phyloP scores from a whole-genome alignment of 1,140 invertebrate species.

The Rhagoletis zephyria region DNA sequence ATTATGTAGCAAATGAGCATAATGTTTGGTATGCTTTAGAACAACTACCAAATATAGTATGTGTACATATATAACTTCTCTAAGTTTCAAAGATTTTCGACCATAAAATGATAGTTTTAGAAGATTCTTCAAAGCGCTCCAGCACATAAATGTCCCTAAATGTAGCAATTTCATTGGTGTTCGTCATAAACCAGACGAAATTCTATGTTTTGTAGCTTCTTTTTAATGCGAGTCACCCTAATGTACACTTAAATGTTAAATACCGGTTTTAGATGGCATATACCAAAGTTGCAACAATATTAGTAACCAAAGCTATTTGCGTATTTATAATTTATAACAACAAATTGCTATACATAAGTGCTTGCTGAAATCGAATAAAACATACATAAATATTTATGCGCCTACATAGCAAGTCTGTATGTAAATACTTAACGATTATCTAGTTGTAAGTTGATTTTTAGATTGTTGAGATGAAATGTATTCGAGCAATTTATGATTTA shows the following conservation, averaged over 20 bases:
- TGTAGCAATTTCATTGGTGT: no score
- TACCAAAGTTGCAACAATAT: neutral
- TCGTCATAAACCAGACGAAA: no score
- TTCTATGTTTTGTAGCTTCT: no score
- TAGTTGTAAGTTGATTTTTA: slow-evolving; percentile 6
- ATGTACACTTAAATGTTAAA: neutral
- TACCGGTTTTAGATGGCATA: neutral
- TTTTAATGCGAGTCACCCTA: no score
- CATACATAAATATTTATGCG: neutral
- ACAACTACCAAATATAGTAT: no score
- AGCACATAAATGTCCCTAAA: no score
- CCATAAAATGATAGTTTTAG: no score
- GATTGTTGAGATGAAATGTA: slow-evolving; percentile 45
- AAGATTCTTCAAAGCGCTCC: no score
- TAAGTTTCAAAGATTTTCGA: no score
- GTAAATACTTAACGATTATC: neutral
- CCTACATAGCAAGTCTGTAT: neutral
- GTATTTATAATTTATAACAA: neutral
- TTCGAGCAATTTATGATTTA: slow-evolving; percentile 37
- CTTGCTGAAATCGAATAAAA: neutral
- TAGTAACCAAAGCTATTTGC: neutral
- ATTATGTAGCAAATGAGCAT: no score
- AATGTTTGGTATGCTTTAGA: no score
- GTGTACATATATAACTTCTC: no score
- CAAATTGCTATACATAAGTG: neutral